Evolutionary conservation across 2,113 vertebrate genomes (phyloP).

Genomic region (Pluvianellus socialis): DNA sequence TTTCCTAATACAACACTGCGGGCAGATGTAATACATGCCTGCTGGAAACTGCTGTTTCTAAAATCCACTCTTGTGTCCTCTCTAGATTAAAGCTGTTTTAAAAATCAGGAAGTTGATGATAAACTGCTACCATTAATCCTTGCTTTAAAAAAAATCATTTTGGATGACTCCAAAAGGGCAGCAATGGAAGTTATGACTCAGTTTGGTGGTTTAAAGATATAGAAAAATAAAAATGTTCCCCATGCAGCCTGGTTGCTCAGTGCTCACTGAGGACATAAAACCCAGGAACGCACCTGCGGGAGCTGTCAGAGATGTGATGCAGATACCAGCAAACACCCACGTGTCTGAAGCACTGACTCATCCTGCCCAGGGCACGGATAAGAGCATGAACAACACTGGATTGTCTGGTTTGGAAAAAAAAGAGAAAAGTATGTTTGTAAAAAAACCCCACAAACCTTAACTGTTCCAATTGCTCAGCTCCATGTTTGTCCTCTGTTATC

Average conservation of each 20-base stretch:
- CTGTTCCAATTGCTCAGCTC: rapidly evolving
- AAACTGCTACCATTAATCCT: neutral
- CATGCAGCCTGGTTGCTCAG: neutral
- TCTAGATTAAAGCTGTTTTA: neutral
- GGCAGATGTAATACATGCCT: neutral
- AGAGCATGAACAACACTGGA: rapidly evolving
- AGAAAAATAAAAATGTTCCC: neutral
- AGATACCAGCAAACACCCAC: neutral
- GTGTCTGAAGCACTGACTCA: neutral
- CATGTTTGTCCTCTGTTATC: rapidly evolving
- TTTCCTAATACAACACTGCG: neutral
- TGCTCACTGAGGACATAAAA: rapidly evolving
- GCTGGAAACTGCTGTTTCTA: neutral
- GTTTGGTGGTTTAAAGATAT: neutral
- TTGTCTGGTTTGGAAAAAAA: neutral
- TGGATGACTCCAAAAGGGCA: neutral
- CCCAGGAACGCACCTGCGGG: neutral
- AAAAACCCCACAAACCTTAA: neutral
- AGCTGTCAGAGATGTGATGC: neutral
- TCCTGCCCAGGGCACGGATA: rapidly evolving
- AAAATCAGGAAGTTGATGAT: neutral
- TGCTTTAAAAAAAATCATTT: neutral
- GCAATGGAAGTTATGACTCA: neutral
- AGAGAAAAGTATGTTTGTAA: neutral
- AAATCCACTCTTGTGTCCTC: neutral